Evolutionary conservation across 1,140 invertebrate species (phyloP), one percentile per base, ranked within the genome.

Genomic region (Cylas formicarius): DNA sequence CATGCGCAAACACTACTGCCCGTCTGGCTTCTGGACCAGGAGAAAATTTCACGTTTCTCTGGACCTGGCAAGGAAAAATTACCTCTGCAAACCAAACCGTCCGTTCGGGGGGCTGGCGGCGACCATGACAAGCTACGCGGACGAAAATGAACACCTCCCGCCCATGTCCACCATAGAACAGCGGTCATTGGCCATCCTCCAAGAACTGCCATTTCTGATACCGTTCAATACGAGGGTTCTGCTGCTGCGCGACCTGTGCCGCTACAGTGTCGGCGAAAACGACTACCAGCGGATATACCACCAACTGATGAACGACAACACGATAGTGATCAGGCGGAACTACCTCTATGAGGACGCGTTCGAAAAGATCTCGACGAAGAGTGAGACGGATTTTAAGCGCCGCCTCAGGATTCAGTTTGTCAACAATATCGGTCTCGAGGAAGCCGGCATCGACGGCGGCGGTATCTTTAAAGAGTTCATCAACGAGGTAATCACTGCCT

Each of bases 341-440:
- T 92, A 94, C 70, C 72, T 98, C 0, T 98, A 98, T 66, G 95
- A 98, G 70, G 95, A 98, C 72, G 90, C 94, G 0, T 97, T 92
- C 67, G 90, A 94, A 19, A 94, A 94, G 67, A 68, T 97, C 0
- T 90, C 90, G 4, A 75, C 76, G 1, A 86, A 91, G 56, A 97
- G 94, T 72, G 85, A 94, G 60, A 84, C 88, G 0, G 88, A 95
- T 60, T 59, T 96, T 44, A 80, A 88, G 47, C 66, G 85, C 9
- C 85, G 86, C 61, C 81, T 96, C 65, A 70, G 90, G 44, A 86
- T 98, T 2, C 86, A 93, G 59, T 70, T 98, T 39, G 80, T 94
- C 16, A 97, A 95, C 59, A 79, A 80, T 17, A 84, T 84, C 8
- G 94, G 93, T 0, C 66, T 90, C 6, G 86, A 94, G 56, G 95